phyloP scores from a whole-genome alignment of 2,797 vertebrate species.

The Phoeniculus purpureus region DNA sequence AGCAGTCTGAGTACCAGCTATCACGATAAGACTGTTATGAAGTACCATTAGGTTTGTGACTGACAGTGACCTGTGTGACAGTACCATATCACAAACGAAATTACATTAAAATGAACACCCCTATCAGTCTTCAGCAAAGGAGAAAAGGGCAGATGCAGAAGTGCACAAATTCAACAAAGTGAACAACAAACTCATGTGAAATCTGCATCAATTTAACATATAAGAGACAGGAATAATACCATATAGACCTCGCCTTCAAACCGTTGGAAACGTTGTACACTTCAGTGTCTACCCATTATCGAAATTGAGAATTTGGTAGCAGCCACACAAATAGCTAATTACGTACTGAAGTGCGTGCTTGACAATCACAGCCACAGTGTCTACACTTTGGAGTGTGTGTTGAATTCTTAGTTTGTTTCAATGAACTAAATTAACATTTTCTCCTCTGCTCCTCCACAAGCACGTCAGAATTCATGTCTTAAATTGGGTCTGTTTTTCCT shows the following conservation, averaged over 20 bases:
- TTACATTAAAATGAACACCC: background rate
- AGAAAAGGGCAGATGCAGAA: background rate
- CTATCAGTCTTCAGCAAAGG: background rate
- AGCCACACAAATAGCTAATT: background rate
- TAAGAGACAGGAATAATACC: background rate
- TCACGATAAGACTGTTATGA: background rate
- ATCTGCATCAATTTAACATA: background rate
- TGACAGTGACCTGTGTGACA: too few species aligned
- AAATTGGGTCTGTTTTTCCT: background rate
- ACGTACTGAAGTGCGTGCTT: background rate
- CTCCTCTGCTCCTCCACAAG: accelerated
- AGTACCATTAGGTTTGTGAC: too few species aligned
- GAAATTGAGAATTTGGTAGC: background rate
- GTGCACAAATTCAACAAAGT: background rate
- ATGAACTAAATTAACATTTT: background rate
- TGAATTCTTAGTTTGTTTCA: background rate
- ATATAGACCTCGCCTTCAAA: background rate
- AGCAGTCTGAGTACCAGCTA: background rate
- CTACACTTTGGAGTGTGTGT: background rate
- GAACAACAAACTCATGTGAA: background rate
- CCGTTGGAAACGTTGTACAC: background rate
- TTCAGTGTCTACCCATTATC: background rate
- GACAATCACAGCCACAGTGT: background rate
- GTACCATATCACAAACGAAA: background rate
- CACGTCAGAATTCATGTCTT: too few species aligned